Percentiles rank a stretch among this genome's conserved stretches.
Conservation (phyloP, 2,113 vertebrate genomes). For the Poeciliopsis prolifica region DNA sequence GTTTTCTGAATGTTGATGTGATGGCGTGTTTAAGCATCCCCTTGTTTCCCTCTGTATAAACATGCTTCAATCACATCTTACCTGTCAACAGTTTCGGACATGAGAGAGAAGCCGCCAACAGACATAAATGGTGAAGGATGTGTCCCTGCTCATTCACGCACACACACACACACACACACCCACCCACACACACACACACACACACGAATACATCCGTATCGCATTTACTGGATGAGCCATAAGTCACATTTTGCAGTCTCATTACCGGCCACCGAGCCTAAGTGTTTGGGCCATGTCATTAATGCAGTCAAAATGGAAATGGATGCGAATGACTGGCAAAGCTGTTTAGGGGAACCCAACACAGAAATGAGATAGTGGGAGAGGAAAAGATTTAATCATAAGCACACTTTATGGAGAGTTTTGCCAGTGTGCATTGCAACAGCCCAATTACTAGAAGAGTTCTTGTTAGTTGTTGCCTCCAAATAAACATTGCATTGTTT, state of each 20-base stretch:
- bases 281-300: constrained; percentile 43
- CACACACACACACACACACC: constrained; percentile 12
- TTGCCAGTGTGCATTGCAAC: constrained; percentile 41
- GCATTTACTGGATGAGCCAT: constrained; percentile 34
- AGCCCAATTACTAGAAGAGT: constrained; percentile 73
- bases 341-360: constrained; percentile 36
- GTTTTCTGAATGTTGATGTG: constrained; percentile 56
- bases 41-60: constrained; percentile 43
- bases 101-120: constrained; percentile 3
- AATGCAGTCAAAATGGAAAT: constrained; percentile 50
- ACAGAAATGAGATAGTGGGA: constrained; percentile 17
- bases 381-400: constrained; percentile 59
- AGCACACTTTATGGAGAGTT: constrained; percentile 55
- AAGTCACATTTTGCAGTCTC: constrained; percentile 49
- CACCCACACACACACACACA: constrained; percentile 12
- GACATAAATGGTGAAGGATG: constrained; percentile 16
- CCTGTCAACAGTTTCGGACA: constrained; percentile 36
- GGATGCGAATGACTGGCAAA: constrained; percentile 30
- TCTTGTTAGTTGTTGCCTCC: constrained; percentile 75
- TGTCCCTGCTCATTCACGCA: constrained; percentile 14
- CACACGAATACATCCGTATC: constrained; percentile 14
- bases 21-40: constrained; percentile 33
- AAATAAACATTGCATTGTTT: constrained; percentile 65
- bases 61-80: constrained; percentile 48
- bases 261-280: constrained; percentile 31